Evolutionary conservation across 2,797 vertebrate species (phyloP), one percentile per base, ranked within the genome.

Genomic region (Thaleichthys pacificus): DNA sequence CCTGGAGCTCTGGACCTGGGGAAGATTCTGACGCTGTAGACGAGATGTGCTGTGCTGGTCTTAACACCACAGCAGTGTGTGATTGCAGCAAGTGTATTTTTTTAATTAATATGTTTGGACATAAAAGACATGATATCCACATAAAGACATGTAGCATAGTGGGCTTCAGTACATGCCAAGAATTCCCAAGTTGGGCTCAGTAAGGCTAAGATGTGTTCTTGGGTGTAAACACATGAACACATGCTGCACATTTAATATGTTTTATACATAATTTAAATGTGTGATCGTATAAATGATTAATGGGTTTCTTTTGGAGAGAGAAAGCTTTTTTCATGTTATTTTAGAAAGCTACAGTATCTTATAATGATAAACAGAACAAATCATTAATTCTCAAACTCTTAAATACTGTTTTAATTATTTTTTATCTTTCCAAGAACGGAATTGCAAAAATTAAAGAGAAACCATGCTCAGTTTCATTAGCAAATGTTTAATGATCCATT

Each of bases 201-300:
- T 11, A 30, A 30, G 56, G 42, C 28, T 30, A 19, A 69, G 24
- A 73, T 17, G 65, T 83, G 80, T 82, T 69, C 68, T 71, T 76
- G 64, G 76, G 68, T 81, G 82, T 85, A 83, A 86, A 80, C 81
- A 83, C 67, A 73, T 84, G 80, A 86, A 88, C 79, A 84, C 71
- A 85, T 88, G 80, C 85, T 83, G 72, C 77, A 80, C 74, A 84
- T 68, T 47, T 74, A 63, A 82, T 76, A 74, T 15, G 24, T 19
- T 51, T 47, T 8, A 81, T 90, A 47, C 72, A 85, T 88, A 70
- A 85, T 88, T 87, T 77, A 86, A 82, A 84, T 77, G 51, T 64
- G 61, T 82, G 78, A 82, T 78, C 1, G 2, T 3, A 74, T 87
- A 56, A 83, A 80, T 84, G 65, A 86, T 78, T 66, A 51, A 82